phyloP scores from a whole-genome alignment of 2,888 invertebrate genomes.

The Helobdella robusta region DNA sequence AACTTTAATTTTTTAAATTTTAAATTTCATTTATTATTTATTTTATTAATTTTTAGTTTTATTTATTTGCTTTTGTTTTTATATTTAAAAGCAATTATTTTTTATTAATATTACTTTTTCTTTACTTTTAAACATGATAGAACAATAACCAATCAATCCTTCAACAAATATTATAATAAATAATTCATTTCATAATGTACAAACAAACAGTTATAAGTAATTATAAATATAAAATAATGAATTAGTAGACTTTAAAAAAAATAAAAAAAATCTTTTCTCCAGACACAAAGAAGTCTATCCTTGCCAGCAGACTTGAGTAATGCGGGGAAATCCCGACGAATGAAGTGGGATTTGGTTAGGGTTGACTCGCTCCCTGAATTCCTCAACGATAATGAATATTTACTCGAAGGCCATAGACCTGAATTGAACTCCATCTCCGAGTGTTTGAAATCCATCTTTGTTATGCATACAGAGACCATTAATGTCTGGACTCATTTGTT shows the following conservation, averaged over 20 bases:
- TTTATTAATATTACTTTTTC: not conserved
- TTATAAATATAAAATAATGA: too few species aligned
- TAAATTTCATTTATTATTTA: too few species aligned
- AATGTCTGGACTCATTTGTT: conserved; percentile 93
- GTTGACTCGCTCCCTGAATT: conserved; percentile 65
- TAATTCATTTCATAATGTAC: too few species aligned
- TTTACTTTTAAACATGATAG: too few species aligned
- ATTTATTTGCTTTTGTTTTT: too few species aligned
- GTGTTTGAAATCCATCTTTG: conserved; percentile 88
- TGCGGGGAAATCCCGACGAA: not conserved
- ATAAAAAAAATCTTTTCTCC: not conserved
- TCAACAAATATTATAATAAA: too few species aligned
- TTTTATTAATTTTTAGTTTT: too few species aligned
- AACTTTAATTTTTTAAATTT: too few species aligned
- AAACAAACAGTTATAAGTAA: too few species aligned
- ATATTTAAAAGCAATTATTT: too few species aligned
- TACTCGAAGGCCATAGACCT: conserved; percentile 82
- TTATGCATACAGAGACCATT: conserved; percentile 91
- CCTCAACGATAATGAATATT: conserved; percentile 91
- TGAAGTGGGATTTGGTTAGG: conserved; percentile 26
- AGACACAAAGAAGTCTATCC: conserved; percentile 21
- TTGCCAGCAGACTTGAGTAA: conserved; percentile 9
- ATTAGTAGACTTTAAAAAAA: too few species aligned
- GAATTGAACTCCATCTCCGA: conserved; percentile 84
- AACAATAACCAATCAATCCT: too few species aligned